Evolutionary conservation across 2,113 vertebrate genomes (phyloP), one percentile per base, ranked within the genome.

Genomic region (Dermatemys mawii): DNA sequence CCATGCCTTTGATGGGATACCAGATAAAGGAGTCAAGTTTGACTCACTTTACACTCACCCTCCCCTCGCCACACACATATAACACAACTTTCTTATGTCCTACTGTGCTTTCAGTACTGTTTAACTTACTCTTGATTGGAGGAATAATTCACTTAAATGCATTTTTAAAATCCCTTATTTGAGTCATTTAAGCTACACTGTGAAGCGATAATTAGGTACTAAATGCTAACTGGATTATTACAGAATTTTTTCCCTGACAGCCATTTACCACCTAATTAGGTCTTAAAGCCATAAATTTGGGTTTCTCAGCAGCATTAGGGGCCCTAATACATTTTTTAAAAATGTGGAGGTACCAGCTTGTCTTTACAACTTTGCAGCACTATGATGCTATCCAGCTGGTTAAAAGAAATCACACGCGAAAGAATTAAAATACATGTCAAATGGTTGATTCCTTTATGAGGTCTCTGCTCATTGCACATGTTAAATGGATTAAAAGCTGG

Each of bases 201-300:
- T 96, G 90, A 92, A 94, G 94, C 83, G 91, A 96, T 96, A 97
- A 97, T 97, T 97, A 97, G 95, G 90, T 89, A 95, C 93, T 95
- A 95, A 97, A 94, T 96, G 92, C 88, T 96, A 96, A 97, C 94
- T 88, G 91, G 95, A 95, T 96, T 97, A 96, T 95, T 95, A 94
- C 89, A 94, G 94, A 94, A 90, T 53, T 96, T 96, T 95, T 94
- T 93, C 93, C 92, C 88, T 92, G 96, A 94, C 92, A 96, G 90
- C 70, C 91, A 93, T 96, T 97, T 95, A 95, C 84, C 81, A 94
- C 93, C 94, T 96, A 97, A 97, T 96, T 95, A 95, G 81, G 90
- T 93, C 57, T 90, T 95, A 92, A 96, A 82, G 44, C 76, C 57
- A 67, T 96, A 92, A 90, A 94, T 96, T 93, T 85, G 53, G 90